phyloP scores from a whole-genome alignment of 2,113 vertebrate species.

The Proteles cristata region DNA sequence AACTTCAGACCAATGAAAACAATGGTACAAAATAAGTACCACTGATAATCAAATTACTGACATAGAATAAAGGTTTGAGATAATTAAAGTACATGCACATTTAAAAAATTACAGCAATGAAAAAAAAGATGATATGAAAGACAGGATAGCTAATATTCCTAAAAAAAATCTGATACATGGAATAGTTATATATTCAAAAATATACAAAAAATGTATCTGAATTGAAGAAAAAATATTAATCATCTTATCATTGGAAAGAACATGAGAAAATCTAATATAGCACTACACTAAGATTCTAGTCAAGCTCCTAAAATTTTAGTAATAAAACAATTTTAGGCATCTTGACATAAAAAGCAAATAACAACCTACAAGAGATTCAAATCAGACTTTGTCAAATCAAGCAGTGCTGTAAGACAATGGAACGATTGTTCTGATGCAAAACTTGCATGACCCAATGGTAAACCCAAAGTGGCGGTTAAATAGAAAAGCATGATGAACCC shows the following conservation, averaged over 20 bases:
- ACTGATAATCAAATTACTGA: neutral
- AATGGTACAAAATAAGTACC: neutral
- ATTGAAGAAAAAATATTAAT: neutral
- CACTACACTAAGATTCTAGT: neutral
- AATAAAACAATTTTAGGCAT: neutral
- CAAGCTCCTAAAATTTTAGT: neutral
- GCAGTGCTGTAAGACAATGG: neutral
- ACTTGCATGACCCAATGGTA: neutral
- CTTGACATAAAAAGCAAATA: slow-evolving; percentile 16
- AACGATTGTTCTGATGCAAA: neutral
- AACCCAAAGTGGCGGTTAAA: neutral
- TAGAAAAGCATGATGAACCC: neutral
- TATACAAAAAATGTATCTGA: slow-evolving; percentile 11
- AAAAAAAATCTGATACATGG: neutral
- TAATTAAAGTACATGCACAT: neutral
- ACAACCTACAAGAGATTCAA: neutral
- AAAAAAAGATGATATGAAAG: neutral
- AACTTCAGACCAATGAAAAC: neutral
- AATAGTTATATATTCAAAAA: slow-evolving; percentile 30
- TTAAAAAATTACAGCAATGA: neutral
- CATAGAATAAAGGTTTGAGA: neutral
- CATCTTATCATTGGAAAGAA: neutral
- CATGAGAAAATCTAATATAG: neutral
- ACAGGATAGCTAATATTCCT: neutral
- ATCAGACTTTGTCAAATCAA: neutral